Conservation (phyloP, 2,797 vertebrate genomes). For the Lateolabrax maculatus region DNA sequence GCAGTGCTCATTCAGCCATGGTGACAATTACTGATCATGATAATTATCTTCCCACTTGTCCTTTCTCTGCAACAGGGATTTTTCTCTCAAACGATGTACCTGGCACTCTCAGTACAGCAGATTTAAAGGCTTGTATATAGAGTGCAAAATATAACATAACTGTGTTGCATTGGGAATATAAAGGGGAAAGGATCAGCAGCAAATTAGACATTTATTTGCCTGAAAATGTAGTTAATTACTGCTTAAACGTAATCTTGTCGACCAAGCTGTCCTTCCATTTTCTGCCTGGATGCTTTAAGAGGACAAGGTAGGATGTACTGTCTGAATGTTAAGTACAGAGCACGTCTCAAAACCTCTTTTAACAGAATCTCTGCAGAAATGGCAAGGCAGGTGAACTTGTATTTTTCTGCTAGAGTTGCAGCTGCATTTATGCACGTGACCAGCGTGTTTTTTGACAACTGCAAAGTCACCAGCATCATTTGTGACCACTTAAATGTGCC, state of each 20-base stretch:
- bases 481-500: background rate
- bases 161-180: background rate
- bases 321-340: conserved; percentile 24
- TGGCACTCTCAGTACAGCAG: background rate
- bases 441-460: background rate
- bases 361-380: background rate
- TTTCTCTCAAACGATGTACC: background rate
- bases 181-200: background rate
- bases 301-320: background rate
- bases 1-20: background rate
- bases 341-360: background rate
- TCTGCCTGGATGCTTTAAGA: background rate
- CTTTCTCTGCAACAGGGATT: background rate
- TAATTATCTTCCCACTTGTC: conserved; percentile 22
- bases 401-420: background rate
- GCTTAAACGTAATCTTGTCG: background rate
- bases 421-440: background rate
- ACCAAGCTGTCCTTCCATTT: background rate
- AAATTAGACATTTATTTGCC: background rate
- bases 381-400: background rate
- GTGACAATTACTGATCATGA: background rate
- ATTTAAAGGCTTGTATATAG: background rate
- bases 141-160: background rate
- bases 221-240: background rate
- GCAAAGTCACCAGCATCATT: background rate